These are phyloP conservation scores for Ageneiosus marmoratus DNA, from an alignment of 2,113 vertebrate species.

Conservation along the genomic window DNA sequence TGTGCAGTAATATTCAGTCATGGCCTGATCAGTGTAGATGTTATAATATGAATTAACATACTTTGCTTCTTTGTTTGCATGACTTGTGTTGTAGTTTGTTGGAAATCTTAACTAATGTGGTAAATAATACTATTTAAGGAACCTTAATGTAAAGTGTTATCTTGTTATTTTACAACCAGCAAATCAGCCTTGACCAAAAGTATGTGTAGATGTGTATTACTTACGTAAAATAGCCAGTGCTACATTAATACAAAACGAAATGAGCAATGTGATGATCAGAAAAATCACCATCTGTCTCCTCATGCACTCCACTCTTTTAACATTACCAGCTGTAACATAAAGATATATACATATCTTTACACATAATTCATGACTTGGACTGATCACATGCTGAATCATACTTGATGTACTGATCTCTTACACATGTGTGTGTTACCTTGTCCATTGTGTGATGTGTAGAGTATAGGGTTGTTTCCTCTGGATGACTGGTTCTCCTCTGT, in stretches of 20 bases:
- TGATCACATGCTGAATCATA: background rate
- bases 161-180: background rate
- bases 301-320: slow-evolving; percentile 53
- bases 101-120: background rate
- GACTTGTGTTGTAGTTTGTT: background rate
- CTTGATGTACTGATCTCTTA: background rate
- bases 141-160: background rate
- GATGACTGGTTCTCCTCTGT: slow-evolving; percentile 42
- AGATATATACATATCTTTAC: too few species aligned
- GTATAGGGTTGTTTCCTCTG: slow-evolving; percentile 49
- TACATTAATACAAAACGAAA: slow-evolving; percentile 60
- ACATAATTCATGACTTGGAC: background rate
- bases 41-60: background rate
- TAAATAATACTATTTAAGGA: background rate
- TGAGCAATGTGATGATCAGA: slow-evolving; percentile 63
- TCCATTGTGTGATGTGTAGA: slow-evolving; percentile 32
- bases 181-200: background rate
- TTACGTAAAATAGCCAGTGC: slow-evolving; percentile 59
- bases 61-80: background rate
- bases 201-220: slow-evolving; percentile 37
- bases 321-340: slow-evolving; percentile 59
- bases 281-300: slow-evolving; percentile 55
- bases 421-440: slow-evolving; percentile 32
- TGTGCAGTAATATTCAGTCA: background rate
- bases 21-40: background rate